phyloP scores from a whole-genome alignment of 2,113 vertebrate genomes.

The Poecilia latipinna region DNA sequence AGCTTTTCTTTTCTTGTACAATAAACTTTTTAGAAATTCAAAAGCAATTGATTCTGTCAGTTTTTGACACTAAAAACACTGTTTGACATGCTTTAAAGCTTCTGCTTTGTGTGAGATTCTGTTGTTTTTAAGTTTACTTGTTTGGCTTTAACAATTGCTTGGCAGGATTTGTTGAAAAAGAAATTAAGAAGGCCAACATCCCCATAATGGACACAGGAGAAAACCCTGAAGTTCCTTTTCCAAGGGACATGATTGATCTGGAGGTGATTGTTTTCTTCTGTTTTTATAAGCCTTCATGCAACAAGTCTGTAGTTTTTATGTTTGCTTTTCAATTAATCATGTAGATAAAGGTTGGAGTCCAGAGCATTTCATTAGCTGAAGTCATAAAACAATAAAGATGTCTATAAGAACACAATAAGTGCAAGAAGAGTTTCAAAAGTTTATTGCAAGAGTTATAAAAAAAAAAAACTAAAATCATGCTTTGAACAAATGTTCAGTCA shows the following conservation, averaged over 20 bases:
- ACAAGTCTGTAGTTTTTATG: background rate
- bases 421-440: no score
- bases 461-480: background rate
- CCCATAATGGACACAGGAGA: conserved; percentile 93
- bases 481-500: background rate
- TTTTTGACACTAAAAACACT: background rate
- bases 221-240: conserved; percentile 97
- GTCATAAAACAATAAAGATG: background rate
- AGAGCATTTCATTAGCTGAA: background rate
- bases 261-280: conserved; percentile 83
- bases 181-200: conserved; percentile 95
- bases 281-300: background rate
- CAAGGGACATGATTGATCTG: conserved; percentile 97
- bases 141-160: background rate
- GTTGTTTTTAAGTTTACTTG: no score
- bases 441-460: background rate
- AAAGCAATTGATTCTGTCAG: no score
- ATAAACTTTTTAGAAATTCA: background rate
- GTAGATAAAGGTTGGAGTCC: background rate
- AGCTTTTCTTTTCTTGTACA: background rate
- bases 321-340: background rate
- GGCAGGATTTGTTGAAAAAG: conserved; percentile 97
- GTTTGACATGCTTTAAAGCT: background rate
- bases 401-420: background rate
- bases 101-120: background rate